A percentile compares a stretch with the other conserved stretches of the same genome.
These are phyloP conservation scores for Epistrophella euchroma DNA, from an alignment of 2,888 invertebrate genomes.

Conservation along the genomic window DNA sequence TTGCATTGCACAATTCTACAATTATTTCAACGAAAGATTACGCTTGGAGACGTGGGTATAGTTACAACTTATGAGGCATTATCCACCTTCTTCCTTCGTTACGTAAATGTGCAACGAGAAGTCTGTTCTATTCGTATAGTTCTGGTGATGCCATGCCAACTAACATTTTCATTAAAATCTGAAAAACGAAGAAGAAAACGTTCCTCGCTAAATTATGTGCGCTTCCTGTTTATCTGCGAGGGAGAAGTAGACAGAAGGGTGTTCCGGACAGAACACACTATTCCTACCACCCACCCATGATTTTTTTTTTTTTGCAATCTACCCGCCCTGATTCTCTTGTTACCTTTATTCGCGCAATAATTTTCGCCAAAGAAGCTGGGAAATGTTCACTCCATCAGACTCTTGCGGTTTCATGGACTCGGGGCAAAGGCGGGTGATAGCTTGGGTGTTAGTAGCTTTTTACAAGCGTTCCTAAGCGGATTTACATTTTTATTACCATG, in stretches of 20 bases:
- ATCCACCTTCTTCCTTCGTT: conserved; percentile 33
- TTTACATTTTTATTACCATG: conserved; percentile 71
- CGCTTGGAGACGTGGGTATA: conserved; percentile 3
- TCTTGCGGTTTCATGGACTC: not conserved
- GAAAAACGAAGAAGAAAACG: conserved; percentile 14
- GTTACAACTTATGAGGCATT: conserved; percentile 28
- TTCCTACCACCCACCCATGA: conserved; percentile 9
- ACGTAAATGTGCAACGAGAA: conserved; percentile 37
- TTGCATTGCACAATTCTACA: conserved; percentile 44
- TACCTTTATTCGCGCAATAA: conserved; percentile 41
- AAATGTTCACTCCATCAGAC: conserved; percentile 17
- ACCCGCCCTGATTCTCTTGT: conserved; percentile 18
- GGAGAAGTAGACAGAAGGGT: not conserved
- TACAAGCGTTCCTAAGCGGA: conserved; percentile 70
- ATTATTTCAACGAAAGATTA: conserved; percentile 47
- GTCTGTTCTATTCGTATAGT: not conserved
- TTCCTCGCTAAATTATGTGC: conserved; percentile 34
- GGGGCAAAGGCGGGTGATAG: not conserved
- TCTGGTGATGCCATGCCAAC: conserved; percentile 54
- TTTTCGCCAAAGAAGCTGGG: conserved; percentile 41
- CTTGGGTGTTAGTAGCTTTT: conserved; percentile 52
- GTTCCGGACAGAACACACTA: not conserved
- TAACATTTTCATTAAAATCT: conserved; percentile 54
- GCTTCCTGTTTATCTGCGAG: conserved; percentile 14
- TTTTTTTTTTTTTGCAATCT: not conserved